These are phyloP conservation scores for Metopolophium dirhodum DNA, from an alignment of 1,140 invertebrate species.

Conservation along the genomic window DNA sequence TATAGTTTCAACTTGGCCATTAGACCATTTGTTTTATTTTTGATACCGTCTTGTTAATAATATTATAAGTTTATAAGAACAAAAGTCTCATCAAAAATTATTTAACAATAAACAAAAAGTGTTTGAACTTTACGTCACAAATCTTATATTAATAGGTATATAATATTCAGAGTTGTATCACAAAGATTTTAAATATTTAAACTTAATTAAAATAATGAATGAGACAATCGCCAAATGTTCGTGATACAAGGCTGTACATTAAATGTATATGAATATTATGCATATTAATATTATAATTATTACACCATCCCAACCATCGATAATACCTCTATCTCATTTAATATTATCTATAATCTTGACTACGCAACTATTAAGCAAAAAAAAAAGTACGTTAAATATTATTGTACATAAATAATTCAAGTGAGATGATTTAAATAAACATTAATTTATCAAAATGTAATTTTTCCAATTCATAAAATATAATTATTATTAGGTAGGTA, in stretches of 20 bases:
- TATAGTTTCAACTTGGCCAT: neutral
- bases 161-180: neutral
- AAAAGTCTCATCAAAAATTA: neutral
- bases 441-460: too few species aligned
- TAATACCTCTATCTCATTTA: too few species aligned
- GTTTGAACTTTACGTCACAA: neutral
- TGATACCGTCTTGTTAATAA: neutral
- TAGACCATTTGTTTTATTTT: neutral
- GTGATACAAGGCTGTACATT: neutral
- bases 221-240: neutral
- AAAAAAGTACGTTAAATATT: neutral
- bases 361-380: neutral
- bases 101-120: neutral
- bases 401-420: too few species aligned
- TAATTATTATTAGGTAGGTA: too few species aligned
- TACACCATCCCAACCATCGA: too few species aligned
- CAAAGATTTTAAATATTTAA: neutral
- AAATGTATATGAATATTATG: too few species aligned
- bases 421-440: too few species aligned
- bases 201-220: too few species aligned
- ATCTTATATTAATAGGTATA: neutral
- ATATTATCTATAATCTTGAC: too few species aligned
- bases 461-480: too few species aligned
- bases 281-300: neutral
- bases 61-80: neutral